Base-by-base conservation (phyloP, 2,888 invertebrate species). In the Euzophera pinguis region DNA sequence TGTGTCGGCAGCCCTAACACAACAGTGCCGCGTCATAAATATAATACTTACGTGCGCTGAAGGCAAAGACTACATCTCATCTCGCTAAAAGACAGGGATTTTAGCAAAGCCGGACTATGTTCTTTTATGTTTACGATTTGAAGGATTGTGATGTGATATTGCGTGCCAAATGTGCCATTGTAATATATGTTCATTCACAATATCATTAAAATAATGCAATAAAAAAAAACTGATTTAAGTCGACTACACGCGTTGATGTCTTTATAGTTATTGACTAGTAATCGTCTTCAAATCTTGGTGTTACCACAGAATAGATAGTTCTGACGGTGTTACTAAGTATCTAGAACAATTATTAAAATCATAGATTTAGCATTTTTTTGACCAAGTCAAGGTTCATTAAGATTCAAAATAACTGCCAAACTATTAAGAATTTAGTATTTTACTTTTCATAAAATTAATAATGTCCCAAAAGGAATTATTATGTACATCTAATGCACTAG, bases 131-230 rank as follows among this genome's bases (percentile, higher is more conserved):
- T 41, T n/a, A 14, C 14, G 32, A 27, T 32, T 32, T 45, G 16
- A 45, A 13, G 32, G 45, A 45, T 64, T 70, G 70, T 74, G 67
- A 75, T 73, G n/a, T n/a, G n/a, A 71, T 58, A 53, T 58, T 55
- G 60, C 57, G 71, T 77, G 77, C 77, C 78, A 77, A 76, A 65
- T 52, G 53, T 60, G 57, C 59, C 50, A 53, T 59, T 67, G 41
- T 63, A 14, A 39, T 39, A 39, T 9, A 39, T 39, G 16, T 16
- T 39, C 16, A 39, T 8, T 39, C 3, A 10, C 13, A 13, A 38
- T 14, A 10, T 38, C 13, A 13, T 37, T 37, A 38, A 22, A 22
- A 5, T 3, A 22, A 22, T 22, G 22, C 5, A 22, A 22, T 22
- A 22, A 22, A 2, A 22, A 3, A 22, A 22, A 22, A n/a, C n/a